Conservation (phyloP, 2,888 invertebrate species). For the Cabera pusaria region DNA sequence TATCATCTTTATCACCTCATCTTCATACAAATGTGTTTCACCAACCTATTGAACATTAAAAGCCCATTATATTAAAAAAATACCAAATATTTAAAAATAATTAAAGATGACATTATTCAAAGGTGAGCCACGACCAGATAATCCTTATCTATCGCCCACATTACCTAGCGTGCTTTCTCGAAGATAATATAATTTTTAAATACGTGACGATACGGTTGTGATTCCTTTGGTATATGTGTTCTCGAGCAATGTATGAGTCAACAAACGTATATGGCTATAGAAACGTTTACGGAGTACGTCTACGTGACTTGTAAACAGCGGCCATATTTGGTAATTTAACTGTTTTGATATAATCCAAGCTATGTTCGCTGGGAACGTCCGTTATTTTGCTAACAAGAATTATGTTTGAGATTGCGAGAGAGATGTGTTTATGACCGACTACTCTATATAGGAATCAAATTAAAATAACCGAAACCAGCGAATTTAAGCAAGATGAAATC, state of each 20-base stretch:
- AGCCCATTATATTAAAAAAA: constrained; percentile 16
- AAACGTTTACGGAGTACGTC: constrained; percentile 46
- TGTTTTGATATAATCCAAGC: constrained; percentile 47
- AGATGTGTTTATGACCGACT: too few species aligned
- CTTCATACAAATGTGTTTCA: constrained; percentile 14
- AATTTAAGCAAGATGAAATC: too few species aligned
- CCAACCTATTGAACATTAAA: constrained; percentile 12
- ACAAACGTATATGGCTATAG: constrained; percentile 51
- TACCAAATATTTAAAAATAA: constrained; percentile 26
- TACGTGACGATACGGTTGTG: constrained; percentile 41
- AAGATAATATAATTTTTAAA: constrained; percentile 29
- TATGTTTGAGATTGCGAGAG: too few species aligned
- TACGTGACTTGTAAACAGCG: constrained; percentile 50
- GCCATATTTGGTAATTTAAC: constrained; percentile 62
- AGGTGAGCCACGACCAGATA: constrained; percentile 43
- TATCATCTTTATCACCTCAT: constrained; percentile 9
- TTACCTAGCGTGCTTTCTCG: constrained; percentile 30
- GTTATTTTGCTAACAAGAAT: constrained; percentile 13
- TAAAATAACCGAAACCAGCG: too few species aligned
- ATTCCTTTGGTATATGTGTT: constrained; percentile 27
- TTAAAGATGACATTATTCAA: constrained; percentile 30
- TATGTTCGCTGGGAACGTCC: constrained; percentile 23
- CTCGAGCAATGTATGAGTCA: constrained; percentile 40
- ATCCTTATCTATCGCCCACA: constrained; percentile 67
- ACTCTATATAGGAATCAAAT: too few species aligned